phyloP scores from a whole-genome alignment of 2,888 invertebrate species.

The Meganola albula region DNA sequence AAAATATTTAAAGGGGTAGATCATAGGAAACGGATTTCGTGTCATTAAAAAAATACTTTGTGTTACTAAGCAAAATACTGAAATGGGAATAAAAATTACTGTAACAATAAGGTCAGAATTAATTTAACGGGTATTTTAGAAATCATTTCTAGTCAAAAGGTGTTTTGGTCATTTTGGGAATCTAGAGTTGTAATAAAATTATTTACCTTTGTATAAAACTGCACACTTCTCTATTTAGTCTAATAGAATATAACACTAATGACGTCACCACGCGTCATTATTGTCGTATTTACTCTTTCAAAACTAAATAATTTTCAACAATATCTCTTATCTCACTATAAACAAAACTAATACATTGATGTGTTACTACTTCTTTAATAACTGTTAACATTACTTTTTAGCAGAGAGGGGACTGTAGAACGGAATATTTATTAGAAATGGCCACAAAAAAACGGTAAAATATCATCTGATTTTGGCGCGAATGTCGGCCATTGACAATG shows the following conservation, averaged over 20 bases:
- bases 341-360: conserved; percentile 35
- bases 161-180: too few relatives aligned
- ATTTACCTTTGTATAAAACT: conserved; percentile 40
- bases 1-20: too few relatives aligned
- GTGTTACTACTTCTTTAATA: conserved; percentile 41
- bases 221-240: conserved; percentile 33
- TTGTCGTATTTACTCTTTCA: conserved; percentile 38
- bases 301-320: conserved; percentile 27
- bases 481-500: conserved; percentile 47
- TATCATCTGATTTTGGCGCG: conserved; percentile 45
- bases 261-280: conserved; percentile 19
- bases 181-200: neutral
- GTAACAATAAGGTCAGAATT: too few relatives aligned
- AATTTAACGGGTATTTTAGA: too few relatives aligned
- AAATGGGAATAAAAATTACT: too few relatives aligned
- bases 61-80: too few relatives aligned
- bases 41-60: too few relatives aligned
- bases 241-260: conserved; percentile 35
- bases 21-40: too few relatives aligned
- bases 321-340: conserved; percentile 25
- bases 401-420: conserved; percentile 74
- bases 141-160: too few relatives aligned
- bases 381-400: conserved; percentile 70
- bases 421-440: conserved; percentile 57
- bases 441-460: conserved; percentile 62